These are phyloP conservation scores for Coregonus clupeaformis DNA, from an alignment of 2,113 vertebrate species.

Conservation along the genomic window DNA sequence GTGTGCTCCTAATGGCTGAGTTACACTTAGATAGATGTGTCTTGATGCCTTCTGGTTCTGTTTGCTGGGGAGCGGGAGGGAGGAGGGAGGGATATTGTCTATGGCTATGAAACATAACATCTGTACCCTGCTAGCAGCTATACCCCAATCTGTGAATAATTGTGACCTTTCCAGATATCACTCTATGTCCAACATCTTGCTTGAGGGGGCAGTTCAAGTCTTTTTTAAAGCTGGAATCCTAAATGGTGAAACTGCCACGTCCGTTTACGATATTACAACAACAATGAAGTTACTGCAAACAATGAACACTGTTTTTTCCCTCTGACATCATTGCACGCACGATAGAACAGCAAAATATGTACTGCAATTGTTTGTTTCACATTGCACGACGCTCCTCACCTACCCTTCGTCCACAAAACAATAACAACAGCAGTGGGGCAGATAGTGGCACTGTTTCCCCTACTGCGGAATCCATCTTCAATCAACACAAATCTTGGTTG, in stretches of 20 bases:
- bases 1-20: conserved; percentile 92
- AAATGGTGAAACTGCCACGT: too few species aligned
- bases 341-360: too few species aligned
- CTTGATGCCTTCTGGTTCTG: conserved; percentile 80
- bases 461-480: not conserved
- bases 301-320: too few species aligned
- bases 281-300: too few species aligned
- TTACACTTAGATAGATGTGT: conserved; percentile 91
- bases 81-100: not conserved
- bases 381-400: too few species aligned
- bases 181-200: not conserved
- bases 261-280: too few species aligned
- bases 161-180: not conserved
- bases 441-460: not conserved
- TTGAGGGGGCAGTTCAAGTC: not conserved
- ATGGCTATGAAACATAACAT: conserved; percentile 9
- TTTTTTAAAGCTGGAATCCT: not conserved
- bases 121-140: conserved; percentile 2
- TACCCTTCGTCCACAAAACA: too few species aligned
- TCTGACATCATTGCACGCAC: too few species aligned
- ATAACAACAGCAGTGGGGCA: too few species aligned
- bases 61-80: conserved; percentile 53
- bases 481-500: not conserved
- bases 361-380: too few species aligned
- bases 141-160: not conserved